These are phyloP conservation scores for Drosophila atripex DNA, from an alignment of 2,888 invertebrate genomes.

Conservation along the genomic window DNA sequence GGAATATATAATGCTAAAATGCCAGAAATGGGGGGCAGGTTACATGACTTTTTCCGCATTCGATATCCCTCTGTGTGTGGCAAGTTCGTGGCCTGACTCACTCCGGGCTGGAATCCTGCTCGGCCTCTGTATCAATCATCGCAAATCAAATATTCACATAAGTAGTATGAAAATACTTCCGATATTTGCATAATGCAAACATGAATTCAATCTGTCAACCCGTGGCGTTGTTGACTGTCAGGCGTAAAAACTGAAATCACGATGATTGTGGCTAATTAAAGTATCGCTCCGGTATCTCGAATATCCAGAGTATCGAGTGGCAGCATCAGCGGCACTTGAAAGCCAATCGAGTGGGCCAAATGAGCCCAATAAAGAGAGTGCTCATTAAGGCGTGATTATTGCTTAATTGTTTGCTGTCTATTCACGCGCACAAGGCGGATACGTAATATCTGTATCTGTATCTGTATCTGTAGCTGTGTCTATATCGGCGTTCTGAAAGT, in stretches of 20 bases:
- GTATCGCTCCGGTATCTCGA: constrained; percentile 11
- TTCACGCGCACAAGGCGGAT: constrained; percentile 63
- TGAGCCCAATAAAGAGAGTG: constrained; percentile 44
- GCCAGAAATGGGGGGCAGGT: constrained; percentile 52
- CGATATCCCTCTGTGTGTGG: constrained; percentile 62
- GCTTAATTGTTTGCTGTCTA: constrained; percentile 67
- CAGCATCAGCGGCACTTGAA: constrained; percentile 66
- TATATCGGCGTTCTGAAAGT: constrained; percentile 39
- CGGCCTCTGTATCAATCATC: constrained; percentile 58
- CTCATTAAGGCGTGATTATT: constrained; percentile 76
- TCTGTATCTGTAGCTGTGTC: constrained; percentile 36
- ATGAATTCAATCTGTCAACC: constrained; percentile 40
- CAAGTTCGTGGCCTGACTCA: constrained; percentile 76
- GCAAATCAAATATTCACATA: constrained; percentile 49
- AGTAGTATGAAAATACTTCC: constrained; percentile 55
- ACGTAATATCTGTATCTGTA: constrained; percentile 47
- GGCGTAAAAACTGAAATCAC: constrained; percentile 38
- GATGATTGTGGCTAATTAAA: constrained; percentile 68
- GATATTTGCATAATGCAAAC: constrained; percentile 60
- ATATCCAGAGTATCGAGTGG: constrained; percentile 12
- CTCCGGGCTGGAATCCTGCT: constrained; percentile 50
- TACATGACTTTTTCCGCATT: constrained; percentile 62
- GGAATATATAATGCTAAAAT: constrained; percentile 38
- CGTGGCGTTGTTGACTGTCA: constrained; percentile 28
- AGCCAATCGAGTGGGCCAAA: constrained; percentile 55